These are phyloP conservation scores for Pelecanoides urinatrix DNA, from an alignment of 2,113 vertebrate genomes.

Conservation along the genomic window DNA sequence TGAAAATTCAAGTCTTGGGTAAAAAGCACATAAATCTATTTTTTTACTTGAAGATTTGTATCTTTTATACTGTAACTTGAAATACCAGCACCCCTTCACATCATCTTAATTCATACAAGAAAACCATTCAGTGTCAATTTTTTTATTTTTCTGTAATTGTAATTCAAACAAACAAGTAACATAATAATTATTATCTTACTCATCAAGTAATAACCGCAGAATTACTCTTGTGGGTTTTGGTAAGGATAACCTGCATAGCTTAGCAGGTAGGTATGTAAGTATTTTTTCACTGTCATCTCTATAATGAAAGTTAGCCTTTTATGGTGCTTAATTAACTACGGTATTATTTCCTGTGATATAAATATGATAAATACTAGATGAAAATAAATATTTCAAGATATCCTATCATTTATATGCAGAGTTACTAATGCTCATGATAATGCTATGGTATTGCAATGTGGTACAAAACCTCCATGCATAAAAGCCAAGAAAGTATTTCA, in stretches of 20 bases:
- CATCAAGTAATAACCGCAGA: not conserved
- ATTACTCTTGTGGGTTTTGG: not conserved
- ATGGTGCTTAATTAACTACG: not conserved
- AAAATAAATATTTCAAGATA: not conserved
- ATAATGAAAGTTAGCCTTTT: not conserved
- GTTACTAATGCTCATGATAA: not conserved
- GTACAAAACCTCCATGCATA: not conserved
- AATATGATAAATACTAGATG: not conserved
- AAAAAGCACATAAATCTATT: not conserved
- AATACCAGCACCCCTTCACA: not conserved
- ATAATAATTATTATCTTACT: not conserved
- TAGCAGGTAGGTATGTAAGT: not conserved
- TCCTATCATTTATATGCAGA: not conserved
- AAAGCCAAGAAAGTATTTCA: not conserved
- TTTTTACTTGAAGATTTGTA: not conserved
- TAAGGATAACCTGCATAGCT: not conserved
- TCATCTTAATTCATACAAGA: not conserved
- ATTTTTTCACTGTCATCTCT: not conserved
- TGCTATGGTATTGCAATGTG: not conserved
- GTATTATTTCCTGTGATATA: not conserved
- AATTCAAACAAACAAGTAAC: not conserved
- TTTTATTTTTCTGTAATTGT: not conserved
- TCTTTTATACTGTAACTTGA: not conserved
- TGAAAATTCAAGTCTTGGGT: not conserved
- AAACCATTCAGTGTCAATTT: not conserved